These are phyloP conservation scores for Lontra canadensis DNA, from an alignment of 2,113 vertebrate species.

Conservation along the genomic window DNA sequence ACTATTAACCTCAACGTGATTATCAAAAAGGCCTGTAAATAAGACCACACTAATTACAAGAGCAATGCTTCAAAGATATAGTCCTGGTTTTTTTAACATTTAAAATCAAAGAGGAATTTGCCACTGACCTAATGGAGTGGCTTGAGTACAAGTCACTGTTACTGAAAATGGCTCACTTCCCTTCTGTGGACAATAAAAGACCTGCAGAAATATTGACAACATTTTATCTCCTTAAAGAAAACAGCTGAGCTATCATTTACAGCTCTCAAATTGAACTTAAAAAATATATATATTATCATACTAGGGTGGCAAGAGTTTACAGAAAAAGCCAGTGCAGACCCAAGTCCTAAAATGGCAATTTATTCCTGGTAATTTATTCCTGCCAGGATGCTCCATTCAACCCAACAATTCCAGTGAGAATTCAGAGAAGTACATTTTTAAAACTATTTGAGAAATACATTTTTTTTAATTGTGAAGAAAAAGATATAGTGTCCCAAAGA, in stretches of 20 bases:
- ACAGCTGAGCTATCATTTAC: neutral
- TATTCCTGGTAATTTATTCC: too few relatives aligned
- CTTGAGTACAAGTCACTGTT: neutral
- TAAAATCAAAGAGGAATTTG: constrained; percentile 15
- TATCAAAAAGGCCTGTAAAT: neutral
- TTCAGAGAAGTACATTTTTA: neutral
- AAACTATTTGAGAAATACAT: neutral
- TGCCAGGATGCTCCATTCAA: accelerated
- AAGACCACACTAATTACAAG: neutral
- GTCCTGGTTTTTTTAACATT: neutral
- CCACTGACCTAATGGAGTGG: neutral
- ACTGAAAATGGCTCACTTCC: neutral
- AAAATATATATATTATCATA: neutral
- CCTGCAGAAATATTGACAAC: neutral
- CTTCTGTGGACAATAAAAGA: neutral
- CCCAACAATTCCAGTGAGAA: neutral
- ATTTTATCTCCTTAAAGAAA: neutral
- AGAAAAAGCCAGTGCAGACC: neutral
- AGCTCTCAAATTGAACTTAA: neutral
- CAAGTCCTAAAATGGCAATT: accelerated
- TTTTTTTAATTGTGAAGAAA: neutral
- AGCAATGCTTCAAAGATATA: neutral
- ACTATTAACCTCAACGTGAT: neutral
- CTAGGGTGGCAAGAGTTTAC: neutral
- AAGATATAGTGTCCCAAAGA: neutral